Evolutionary conservation across 2,113 vertebrate genomes (phyloP), one percentile per base, ranked within the genome.

Genomic region (Menura novaehollandiae): DNA sequence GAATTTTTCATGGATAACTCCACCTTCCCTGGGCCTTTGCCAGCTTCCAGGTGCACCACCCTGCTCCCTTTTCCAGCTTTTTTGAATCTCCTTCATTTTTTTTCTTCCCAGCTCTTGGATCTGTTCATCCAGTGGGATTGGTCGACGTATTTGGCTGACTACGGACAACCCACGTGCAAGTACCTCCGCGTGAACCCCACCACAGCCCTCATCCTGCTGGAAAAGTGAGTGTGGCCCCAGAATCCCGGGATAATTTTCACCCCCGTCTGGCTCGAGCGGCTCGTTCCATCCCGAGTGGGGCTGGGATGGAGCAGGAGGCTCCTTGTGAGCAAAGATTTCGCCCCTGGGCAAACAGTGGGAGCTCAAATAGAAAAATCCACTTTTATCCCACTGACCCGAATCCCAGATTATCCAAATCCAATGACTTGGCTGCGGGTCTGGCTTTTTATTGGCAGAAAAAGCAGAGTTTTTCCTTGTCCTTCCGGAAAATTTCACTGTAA

Each of bases 51-150:
- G 33, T 66, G 14, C 85, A 46, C 7, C 13, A 46, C 4, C 62
- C 23, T n/a, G 15, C 46, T 74, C 10, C 44, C 28, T 74, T 51
- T 33, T 21, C 59, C 86, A 77, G 5, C 39, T 37, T 49, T 53
- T 55, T 2, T 13, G 66, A 43, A 6, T 7, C 63, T 37, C 9
- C 0, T 56, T 43, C n/a, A n/a, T 75, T 32, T 37, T 69, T 75
- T 58, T 15, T 30, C 27, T 77, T 93, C 95, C 30, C 97, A 99
- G 99, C 97, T 99, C 46, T 96, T 99, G 90, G 99, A 99, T 58
- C 98, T 99, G n/a, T 99, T 99, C 97, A 99, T 98, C 60, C 99
- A 99, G 89, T 99, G 99, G 99, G 99, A 99, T 75, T 99, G 99
- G 99, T 99, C 99, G 0, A 99, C 99, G 0, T 99, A 99, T 95